Evolutionary conservation across 2,888 invertebrate genomes (phyloP).

Genomic region (Drosophila yooni): DNA sequence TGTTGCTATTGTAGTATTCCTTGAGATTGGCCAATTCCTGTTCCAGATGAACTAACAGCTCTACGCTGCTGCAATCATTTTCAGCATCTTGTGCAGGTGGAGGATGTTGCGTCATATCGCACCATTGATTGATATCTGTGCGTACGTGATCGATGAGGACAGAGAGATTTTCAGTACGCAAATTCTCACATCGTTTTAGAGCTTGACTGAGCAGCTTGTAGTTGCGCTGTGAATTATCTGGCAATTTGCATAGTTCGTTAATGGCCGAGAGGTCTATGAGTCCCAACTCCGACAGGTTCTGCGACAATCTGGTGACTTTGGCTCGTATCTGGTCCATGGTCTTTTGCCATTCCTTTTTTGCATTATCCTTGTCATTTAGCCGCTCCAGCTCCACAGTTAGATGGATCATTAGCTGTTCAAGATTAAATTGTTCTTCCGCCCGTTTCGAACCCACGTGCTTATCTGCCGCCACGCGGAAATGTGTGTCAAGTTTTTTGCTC

Average conservation of each 20-base stretch:
- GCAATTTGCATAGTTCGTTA: slow-evolving; percentile 39
- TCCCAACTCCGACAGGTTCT: slow-evolving; percentile 88
- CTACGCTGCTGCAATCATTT: slow-evolving; percentile 90
- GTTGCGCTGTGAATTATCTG: slow-evolving; percentile 71
- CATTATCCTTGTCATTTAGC: slow-evolving; percentile 83
- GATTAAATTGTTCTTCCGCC: slow-evolving; percentile 86
- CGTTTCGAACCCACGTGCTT: not conserved
- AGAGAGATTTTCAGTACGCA: slow-evolving; percentile 91
- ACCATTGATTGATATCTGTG: slow-evolving; percentile 89
- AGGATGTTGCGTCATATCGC: slow-evolving; percentile 91
- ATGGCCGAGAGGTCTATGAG: slow-evolving; percentile 18
- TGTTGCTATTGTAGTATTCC: slow-evolving; percentile 88
- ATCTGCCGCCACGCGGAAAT: not conserved
- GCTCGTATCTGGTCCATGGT: slow-evolving; percentile 87
- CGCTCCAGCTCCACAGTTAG: slow-evolving; percentile 87
- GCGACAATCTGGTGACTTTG: slow-evolving; percentile 84
- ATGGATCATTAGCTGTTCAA: slow-evolving; percentile 87
- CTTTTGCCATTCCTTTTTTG: slow-evolving; percentile 86
- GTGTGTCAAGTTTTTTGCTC: slow-evolving; percentile 18
- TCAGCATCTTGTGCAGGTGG: slow-evolving; percentile 83
- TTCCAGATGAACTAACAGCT: slow-evolving; percentile 91
- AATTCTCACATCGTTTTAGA: slow-evolving; percentile 89
- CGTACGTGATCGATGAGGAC: slow-evolving; percentile 87
- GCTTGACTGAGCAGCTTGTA: slow-evolving; percentile 86
- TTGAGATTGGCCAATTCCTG: slow-evolving; percentile 89